These are phyloP conservation scores for Pogonomyrmex californicus DNA, from an alignment of 1,140 invertebrate genomes.

Conservation along the genomic window DNA sequence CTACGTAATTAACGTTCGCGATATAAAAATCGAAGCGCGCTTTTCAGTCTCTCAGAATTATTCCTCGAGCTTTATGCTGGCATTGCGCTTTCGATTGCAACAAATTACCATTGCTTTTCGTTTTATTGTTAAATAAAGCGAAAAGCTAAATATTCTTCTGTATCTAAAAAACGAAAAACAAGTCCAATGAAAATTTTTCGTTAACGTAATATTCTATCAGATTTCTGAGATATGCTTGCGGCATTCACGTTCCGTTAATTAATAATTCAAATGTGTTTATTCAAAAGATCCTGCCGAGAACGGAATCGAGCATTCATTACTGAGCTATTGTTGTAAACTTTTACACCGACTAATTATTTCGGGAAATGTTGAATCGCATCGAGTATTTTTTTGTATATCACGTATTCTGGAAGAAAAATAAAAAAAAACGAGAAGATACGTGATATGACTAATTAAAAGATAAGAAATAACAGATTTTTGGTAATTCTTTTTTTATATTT, in stretches of 20 bases:
- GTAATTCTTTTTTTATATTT: neutral
- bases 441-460: constrained; percentile 11
- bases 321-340: constrained; percentile 2
- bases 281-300: neutral
- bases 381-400: constrained; percentile 6
- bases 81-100: neutral
- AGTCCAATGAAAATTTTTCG: neutral
- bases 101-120: neutral
- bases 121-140: neutral
- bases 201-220: constrained; percentile 17
- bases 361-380: neutral
- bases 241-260: constrained; percentile 9
- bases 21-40: constrained; percentile 17
- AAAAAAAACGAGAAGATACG: neutral
- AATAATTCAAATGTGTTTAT: constrained; percentile 11
- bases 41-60: neutral
- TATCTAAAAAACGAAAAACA: neutral
- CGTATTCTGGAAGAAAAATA: neutral
- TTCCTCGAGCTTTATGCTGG: constrained; percentile 14
- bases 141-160: constrained; percentile 1
- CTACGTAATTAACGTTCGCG: constrained; percentile 66
- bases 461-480: neutral
- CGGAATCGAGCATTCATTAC: neutral
- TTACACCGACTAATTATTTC: constrained; percentile 37
- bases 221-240: neutral